phyloP scores from a whole-genome alignment of 2,888 invertebrate genomes.

The Ophonus ardosiacus region DNA sequence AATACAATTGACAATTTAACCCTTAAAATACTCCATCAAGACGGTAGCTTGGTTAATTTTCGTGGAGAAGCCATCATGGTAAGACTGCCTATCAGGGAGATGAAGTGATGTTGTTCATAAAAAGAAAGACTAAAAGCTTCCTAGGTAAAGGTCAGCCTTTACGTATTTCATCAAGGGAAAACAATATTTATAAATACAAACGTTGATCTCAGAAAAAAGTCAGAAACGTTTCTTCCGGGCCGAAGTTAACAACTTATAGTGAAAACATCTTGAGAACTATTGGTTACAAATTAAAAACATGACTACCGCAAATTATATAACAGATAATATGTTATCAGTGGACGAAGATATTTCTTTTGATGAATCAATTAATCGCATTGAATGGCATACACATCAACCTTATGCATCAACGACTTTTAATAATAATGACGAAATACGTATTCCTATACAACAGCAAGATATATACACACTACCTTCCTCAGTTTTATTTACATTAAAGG shows the following conservation, averaged over 20 bases:
- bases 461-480: slow-evolving; percentile 67
- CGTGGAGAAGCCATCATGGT: slow-evolving; percentile 67
- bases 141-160: no score
- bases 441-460: slow-evolving; percentile 68
- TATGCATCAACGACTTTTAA: slow-evolving; percentile 66
- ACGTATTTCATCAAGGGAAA: no score
- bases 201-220: not conserved
- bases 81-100: slow-evolving; percentile 58
- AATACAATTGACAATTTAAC: slow-evolving; percentile 66
- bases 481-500: slow-evolving; percentile 68
- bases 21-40: slow-evolving; percentile 66
- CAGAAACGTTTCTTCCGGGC: not conserved
- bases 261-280: not conserved
- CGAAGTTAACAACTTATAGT: not conserved
- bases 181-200: no score
- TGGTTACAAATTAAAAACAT: slow-evolving; percentile 6
- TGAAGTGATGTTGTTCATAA: no score
- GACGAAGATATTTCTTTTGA: not conserved
- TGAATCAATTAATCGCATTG: slow-evolving; percentile 8
- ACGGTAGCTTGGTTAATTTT: slow-evolving; percentile 66
- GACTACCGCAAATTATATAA: not conserved
- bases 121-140: no score
- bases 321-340: not conserved
- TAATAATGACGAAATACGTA: slow-evolving; percentile 70
- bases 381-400: slow-evolving; percentile 68